phyloP scores from a whole-genome alignment of 2,797 vertebrate species.

The Garrulus glandarius region DNA sequence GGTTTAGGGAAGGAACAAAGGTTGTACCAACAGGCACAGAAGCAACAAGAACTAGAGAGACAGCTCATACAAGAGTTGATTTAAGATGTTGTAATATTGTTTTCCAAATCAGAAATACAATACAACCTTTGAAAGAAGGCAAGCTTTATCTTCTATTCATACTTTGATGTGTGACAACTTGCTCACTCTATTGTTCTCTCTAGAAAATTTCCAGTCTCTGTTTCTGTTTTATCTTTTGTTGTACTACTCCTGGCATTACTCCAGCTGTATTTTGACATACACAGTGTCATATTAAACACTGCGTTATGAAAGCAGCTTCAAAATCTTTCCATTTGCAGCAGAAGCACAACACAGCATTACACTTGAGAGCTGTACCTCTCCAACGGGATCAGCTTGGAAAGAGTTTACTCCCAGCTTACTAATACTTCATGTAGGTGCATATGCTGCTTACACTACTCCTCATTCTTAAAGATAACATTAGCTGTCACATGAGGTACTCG shows the following conservation, averaged over 20 bases:
- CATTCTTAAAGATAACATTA: not conserved
- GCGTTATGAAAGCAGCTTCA: not conserved
- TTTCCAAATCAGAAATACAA: not conserved
- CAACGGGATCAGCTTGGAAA: not conserved
- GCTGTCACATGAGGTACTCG: not conserved
- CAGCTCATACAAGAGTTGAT: not conserved
- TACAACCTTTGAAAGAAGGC: not conserved
- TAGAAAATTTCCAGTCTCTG: not conserved
- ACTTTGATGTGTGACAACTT: not conserved
- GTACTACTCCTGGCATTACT: not conserved
- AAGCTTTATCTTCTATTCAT: not conserved
- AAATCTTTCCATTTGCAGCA: not conserved
- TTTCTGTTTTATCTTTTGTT: not conserved
- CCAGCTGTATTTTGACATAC: not conserved
- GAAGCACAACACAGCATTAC: not conserved
- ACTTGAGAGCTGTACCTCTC: not conserved
- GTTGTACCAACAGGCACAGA: not conserved
- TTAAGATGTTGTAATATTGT: not conserved
- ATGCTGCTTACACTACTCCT: not conserved
- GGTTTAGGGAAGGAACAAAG: not conserved
- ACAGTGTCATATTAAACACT: not conserved
- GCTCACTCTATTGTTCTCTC: not conserved
- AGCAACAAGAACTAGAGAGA: not conserved
- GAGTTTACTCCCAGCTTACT: not conserved
- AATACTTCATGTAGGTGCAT: not conserved